Conservation (phyloP, 2,113 vertebrate genomes). For the Carollia perspicillata region DNA sequence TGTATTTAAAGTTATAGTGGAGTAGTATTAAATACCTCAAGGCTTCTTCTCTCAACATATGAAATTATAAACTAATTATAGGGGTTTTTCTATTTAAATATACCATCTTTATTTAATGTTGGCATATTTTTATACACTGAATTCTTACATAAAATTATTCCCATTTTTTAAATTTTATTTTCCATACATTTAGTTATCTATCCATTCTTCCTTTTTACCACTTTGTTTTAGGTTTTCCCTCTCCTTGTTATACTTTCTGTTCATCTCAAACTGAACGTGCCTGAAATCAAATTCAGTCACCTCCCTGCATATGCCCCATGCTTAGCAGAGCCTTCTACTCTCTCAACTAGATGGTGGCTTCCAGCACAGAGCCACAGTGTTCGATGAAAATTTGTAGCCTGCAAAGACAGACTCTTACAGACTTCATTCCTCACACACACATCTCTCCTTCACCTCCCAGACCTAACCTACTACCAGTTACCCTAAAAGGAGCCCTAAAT, state of each 20-base stretch:
- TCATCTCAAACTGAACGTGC: background rate
- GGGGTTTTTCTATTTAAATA: background rate
- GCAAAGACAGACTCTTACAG: background rate
- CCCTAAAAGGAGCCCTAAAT: background rate
- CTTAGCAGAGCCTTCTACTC: background rate
- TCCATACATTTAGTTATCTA: background rate
- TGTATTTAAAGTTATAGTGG: background rate
- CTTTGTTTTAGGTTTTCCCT: background rate
- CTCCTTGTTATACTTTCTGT: background rate
- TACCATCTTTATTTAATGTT: background rate
- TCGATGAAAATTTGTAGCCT: background rate
- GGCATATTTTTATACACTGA: background rate
- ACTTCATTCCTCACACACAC: background rate
- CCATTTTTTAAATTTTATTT: background rate
- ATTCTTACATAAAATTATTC: background rate
- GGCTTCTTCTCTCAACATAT: background rate
- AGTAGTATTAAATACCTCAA: background rate
- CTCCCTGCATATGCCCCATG: background rate
- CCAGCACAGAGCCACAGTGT: background rate
- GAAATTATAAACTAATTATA: background rate
- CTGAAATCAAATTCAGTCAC: background rate
- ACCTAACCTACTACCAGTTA: background rate
- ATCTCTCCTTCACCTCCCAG: background rate
- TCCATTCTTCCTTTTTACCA: background rate
- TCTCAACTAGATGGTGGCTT: background rate